Percentiles rank a stretch among this genome's conserved stretches.
Conservation (phyloP, 2,888 invertebrate species). For the Myathropa florea region DNA sequence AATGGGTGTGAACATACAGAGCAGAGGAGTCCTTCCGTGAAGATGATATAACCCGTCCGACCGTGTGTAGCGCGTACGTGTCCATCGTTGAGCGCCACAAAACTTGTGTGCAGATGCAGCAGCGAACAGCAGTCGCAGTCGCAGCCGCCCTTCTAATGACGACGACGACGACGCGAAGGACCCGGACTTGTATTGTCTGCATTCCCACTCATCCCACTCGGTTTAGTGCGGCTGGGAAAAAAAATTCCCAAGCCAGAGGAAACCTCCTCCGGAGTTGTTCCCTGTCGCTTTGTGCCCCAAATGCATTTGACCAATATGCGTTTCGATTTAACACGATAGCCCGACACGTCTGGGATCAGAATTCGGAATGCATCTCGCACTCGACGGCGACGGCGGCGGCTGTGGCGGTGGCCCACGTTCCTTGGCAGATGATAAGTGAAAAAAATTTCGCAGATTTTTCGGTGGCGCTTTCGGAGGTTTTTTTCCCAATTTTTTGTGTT, state of each 20-base stretch:
- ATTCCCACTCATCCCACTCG: slow-evolving; percentile 18
- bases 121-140: slow-evolving; percentile 44
- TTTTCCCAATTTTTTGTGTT: slow-evolving; percentile 20
- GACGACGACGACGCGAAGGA: neutral
- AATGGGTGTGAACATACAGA: slow-evolving; percentile 55
- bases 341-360: slow-evolving; percentile 60
- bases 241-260: neutral
- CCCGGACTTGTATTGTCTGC: neutral
- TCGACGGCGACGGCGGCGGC: slow-evolving; percentile 1
- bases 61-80: slow-evolving; percentile 65
- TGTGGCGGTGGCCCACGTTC: slow-evolving; percentile 53
- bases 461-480: slow-evolving; percentile 60
- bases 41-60: slow-evolving; percentile 64
- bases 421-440: slow-evolving; percentile 69
- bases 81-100: slow-evolving; percentile 62
- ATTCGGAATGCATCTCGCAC: slow-evolving; percentile 63
- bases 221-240: neutral
- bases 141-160: slow-evolving; percentile 42
- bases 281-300: slow-evolving; percentile 10
- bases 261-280: neutral
- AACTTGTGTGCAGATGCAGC: slow-evolving; percentile 62
- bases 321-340: slow-evolving; percentile 68
- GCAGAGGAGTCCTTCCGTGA: slow-evolving; percentile 14
- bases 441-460: slow-evolving; percentile 65
- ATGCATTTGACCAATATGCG: slow-evolving; percentile 71